Percentiles rank a stretch among this genome's conserved stretches.
These are phyloP conservation scores for Lasius platythorax DNA, from an alignment of 2,888 invertebrate genomes.

Conservation along the genomic window DNA sequence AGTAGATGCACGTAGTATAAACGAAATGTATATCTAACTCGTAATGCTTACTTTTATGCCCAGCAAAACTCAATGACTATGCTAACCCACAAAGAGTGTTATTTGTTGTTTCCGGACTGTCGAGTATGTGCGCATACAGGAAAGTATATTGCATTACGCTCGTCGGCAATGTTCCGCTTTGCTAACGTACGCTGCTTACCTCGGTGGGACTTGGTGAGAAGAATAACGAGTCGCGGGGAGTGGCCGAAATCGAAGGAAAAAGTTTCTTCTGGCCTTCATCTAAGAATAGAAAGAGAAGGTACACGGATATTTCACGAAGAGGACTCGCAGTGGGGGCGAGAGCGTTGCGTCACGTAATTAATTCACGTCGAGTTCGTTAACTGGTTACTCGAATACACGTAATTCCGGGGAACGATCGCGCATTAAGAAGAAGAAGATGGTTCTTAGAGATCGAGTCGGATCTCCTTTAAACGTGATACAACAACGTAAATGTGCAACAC, in stretches of 20 bases:
- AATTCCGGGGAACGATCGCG: constrained; percentile 74
- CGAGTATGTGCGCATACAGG: background rate
- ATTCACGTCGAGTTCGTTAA: constrained; percentile 82
- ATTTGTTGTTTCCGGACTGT: constrained; percentile 25
- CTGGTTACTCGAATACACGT: constrained; percentile 73
- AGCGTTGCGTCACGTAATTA: constrained; percentile 84
- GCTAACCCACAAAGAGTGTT: constrained; percentile 6
- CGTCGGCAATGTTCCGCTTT: background rate
- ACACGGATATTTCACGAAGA: constrained; percentile 34
- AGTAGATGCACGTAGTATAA: background rate
- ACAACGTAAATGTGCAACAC: background rate
- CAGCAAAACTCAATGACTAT: constrained; percentile 2
- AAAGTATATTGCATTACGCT: constrained; percentile 6
- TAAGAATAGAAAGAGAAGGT: constrained; percentile 19
- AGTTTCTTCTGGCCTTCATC: background rate
- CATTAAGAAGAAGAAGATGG: constrained; percentile 26
- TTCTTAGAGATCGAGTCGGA: constrained; percentile 33
- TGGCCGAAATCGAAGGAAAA: background rate
- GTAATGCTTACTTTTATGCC: constrained; percentile 14
- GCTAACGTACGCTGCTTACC: background rate
- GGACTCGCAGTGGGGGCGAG: constrained; percentile 16
- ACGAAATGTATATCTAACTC: constrained; percentile 3
- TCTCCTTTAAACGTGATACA: background rate
- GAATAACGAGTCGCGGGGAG: background rate
- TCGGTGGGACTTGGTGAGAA: constrained; percentile 2